Evolutionary conservation across 2,888 invertebrate species (phyloP).

Genomic region (Fragum whitleyi): DNA sequence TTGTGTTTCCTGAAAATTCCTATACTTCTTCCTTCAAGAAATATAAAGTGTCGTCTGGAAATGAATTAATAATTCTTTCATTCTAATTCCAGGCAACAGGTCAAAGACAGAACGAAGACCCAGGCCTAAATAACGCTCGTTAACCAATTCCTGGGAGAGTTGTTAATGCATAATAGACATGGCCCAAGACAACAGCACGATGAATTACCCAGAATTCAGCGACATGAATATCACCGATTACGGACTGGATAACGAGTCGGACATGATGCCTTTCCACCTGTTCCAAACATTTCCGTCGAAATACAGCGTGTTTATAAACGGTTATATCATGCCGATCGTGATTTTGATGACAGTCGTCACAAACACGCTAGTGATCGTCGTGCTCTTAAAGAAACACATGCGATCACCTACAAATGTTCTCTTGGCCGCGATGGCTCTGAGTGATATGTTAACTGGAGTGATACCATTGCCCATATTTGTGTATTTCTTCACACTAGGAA

Average conservation of each 20-base stretch:
- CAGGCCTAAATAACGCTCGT: not conserved
- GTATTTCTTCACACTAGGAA: constrained; percentile 96
- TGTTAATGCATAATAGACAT: not conserved
- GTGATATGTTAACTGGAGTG: constrained; percentile 94
- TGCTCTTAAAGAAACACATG: constrained; percentile 96
- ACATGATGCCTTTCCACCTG: constrained; percentile 32
- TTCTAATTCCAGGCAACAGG: constrained; percentile 17
- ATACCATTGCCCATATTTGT: constrained; percentile 89
- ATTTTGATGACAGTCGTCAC: constrained; percentile 95
- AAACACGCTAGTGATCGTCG: constrained; percentile 95
- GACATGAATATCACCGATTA: constrained; percentile 17
- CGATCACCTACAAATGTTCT: constrained; percentile 96
- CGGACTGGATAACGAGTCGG: not conserved
- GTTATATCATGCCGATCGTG: constrained; percentile 93
- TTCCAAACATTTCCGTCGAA: constrained; percentile 59
- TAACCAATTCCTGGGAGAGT: not conserved
- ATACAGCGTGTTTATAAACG: constrained; percentile 88
- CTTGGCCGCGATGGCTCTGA: constrained; percentile 97
- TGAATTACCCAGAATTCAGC: constrained; percentile 13
- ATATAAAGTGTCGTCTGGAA: no score
- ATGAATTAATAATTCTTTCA: not conserved
- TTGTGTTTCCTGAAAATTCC: no score
- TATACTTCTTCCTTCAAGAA: no score
- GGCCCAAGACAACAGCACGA: constrained; percentile 5
- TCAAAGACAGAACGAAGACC: constrained; percentile 14